Conservation (phyloP, 2,888 invertebrate species). For the Acheta domesticus region DNA sequence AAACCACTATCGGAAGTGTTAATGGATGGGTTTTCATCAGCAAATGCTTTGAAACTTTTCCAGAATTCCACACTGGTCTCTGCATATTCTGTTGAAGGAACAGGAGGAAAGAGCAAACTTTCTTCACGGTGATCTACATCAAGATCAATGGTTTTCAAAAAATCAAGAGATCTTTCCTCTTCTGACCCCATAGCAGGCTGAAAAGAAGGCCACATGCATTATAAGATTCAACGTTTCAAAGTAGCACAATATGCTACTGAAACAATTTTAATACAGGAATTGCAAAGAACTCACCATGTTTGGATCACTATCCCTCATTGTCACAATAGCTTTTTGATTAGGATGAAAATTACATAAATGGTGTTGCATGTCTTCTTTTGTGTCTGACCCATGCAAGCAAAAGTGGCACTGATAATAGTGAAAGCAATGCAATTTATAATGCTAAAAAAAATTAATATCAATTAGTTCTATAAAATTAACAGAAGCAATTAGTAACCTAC, state of each 20-base stretch:
- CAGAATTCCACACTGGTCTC: neutral
- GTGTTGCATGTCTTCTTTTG: constrained; percentile 46
- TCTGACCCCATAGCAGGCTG: neutral
- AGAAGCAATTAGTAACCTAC: constrained; percentile 11
- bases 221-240: neutral
- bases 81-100: neutral
- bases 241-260: neutral
- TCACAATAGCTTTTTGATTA: constrained; percentile 45
- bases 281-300: constrained; percentile 23
- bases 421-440: constrained; percentile 49
- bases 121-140: neutral
- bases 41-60: neutral
- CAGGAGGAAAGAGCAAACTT: neutral
- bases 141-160: neutral
- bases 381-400: constrained; percentile 48
- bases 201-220: neutral
- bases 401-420: constrained; percentile 53
- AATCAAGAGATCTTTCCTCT: neutral
- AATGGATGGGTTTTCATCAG: neutral
- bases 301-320: constrained; percentile 42
- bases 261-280: neutral
- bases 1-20: neutral
- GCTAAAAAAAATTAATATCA: constrained; percentile 41
- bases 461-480: neutral
- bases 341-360: constrained; percentile 52